These are phyloP conservation scores for Aurelia sp. DNA, from an alignment of 30 jellyfish, hydroid and myxozoan species.

Conservation along the genomic window DNA sequence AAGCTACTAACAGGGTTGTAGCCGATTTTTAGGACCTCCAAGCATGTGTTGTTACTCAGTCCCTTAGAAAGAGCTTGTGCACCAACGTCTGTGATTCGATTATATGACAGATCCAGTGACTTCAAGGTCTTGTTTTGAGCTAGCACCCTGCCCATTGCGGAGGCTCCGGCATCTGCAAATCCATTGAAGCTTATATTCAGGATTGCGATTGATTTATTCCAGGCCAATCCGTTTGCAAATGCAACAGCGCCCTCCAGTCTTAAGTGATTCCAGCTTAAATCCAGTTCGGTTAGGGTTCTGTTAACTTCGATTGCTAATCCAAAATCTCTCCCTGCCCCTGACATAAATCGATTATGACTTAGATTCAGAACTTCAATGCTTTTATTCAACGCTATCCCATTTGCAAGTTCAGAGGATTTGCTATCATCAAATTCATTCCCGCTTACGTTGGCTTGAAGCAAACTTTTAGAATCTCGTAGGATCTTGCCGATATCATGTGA, in stretches of 20 bases:
- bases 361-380: conserved; percentile 23
- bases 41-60: conserved; percentile 51
- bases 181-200: conserved; percentile 70
- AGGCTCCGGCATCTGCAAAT: conserved; percentile 68
- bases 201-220: conserved; percentile 23
- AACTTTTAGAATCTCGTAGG: neutral
- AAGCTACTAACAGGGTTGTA: conserved; percentile 65
- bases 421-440: conserved; percentile 58
- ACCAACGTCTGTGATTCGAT: conserved; percentile 78
- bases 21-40: conserved; percentile 62
- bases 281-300: conserved; percentile 35
- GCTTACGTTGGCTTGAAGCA: conserved; percentile 29
- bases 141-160: conserved; percentile 66
- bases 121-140: conserved; percentile 15
- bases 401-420: conserved; percentile 23
- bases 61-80: conserved; percentile 67
- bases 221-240: conserved; percentile 35
- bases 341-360: conserved; percentile 54
- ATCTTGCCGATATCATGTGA: conserved; percentile 24
- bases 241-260: conserved; percentile 68
- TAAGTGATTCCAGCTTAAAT: conserved; percentile 76
- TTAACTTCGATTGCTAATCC: conserved; percentile 47
- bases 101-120: conserved; percentile 40
- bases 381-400: conserved; percentile 26
- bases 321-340: conserved; percentile 50